A percentile compares a stretch with the other conserved stretches of the same genome.
Evolutionary conservation across 2,113 vertebrate species (phyloP).

Genomic region (Hypocryptadius cinnamomeus): DNA sequence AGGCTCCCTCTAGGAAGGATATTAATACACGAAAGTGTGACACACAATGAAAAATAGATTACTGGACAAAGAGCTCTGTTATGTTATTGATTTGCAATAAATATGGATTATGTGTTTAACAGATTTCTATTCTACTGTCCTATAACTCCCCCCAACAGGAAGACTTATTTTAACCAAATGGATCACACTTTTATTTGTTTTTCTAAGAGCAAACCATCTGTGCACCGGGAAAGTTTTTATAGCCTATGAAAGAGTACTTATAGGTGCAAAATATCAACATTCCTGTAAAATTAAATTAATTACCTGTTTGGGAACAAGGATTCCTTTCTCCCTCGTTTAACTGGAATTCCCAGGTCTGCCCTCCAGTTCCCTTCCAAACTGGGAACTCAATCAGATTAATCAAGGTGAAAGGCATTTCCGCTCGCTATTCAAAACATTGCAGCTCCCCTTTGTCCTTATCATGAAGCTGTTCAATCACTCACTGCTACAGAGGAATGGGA

Average conservation of each 20-base stretch:
- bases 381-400: constrained; percentile 39
- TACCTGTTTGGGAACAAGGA: constrained; percentile 41
- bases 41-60: neutral
- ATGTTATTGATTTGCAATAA: neutral
- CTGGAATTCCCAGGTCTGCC: neutral
- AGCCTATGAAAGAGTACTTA: constrained; percentile 6
- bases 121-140: neutral
- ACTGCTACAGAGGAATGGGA: neutral
- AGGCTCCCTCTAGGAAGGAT: neutral
- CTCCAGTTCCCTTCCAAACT: neutral
- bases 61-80: neutral
- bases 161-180: constrained; percentile 14
- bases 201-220: constrained; percentile 30
- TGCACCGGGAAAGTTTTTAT: neutral
- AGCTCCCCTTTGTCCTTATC: constrained; percentile 26
- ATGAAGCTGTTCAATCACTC: neutral
- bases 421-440: constrained; percentile 3
- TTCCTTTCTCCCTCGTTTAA: neutral
- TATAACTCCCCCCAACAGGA: neutral
- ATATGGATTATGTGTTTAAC: neutral
- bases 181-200: constrained; percentile 13
- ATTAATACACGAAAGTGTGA: neutral
- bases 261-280: constrained; percentile 46
- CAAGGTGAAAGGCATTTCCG: constrained; percentile 46
- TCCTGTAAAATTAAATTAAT: constrained; percentile 54